Evolutionary conservation across 2,797 vertebrate species (phyloP).

Genomic region (Triplophysa bombifrons): DNA sequence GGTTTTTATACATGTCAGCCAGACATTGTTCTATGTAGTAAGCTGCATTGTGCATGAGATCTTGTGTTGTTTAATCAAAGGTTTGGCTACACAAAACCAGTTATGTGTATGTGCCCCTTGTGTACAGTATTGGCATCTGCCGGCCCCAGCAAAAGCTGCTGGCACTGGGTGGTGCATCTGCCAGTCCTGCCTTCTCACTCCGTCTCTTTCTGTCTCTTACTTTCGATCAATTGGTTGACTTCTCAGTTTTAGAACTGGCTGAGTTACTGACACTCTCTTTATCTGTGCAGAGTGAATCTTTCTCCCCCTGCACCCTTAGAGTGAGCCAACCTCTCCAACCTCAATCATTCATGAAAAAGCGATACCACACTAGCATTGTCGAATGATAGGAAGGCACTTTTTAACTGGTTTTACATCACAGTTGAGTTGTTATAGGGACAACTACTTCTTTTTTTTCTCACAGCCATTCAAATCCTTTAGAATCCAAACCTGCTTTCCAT

Average conservation of each 20-base stretch:
- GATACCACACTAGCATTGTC: background rate
- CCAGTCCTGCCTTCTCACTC: background rate
- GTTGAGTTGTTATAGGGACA: no score
- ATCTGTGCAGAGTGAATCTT: slow-evolving; percentile 28
- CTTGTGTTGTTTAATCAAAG: background rate
- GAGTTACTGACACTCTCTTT: slow-evolving; percentile 24
- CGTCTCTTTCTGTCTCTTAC: background rate
- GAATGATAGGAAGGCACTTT: background rate
- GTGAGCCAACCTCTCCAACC: background rate
- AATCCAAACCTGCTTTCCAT: no score
- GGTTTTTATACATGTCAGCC: no score
- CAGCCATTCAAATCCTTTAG: no score
- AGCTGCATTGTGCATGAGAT: background rate
- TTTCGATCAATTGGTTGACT: no score
- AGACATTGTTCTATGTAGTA: no score
- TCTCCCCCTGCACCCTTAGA: slow-evolving; percentile 4
- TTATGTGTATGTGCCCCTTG: slow-evolving; percentile 9
- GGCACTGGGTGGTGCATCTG: slow-evolving; percentile 31
- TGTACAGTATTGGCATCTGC: slow-evolving; percentile 21
- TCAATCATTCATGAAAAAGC: slow-evolving; percentile 35
- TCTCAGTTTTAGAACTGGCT: background rate
- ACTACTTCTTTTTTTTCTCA: no score
- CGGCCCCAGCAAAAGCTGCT: slow-evolving; percentile 14
- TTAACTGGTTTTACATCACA: background rate
- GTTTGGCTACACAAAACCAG: background rate